These are phyloP conservation scores for Cololabis saira DNA, from an alignment of 2,113 vertebrate species.

Conservation along the genomic window DNA sequence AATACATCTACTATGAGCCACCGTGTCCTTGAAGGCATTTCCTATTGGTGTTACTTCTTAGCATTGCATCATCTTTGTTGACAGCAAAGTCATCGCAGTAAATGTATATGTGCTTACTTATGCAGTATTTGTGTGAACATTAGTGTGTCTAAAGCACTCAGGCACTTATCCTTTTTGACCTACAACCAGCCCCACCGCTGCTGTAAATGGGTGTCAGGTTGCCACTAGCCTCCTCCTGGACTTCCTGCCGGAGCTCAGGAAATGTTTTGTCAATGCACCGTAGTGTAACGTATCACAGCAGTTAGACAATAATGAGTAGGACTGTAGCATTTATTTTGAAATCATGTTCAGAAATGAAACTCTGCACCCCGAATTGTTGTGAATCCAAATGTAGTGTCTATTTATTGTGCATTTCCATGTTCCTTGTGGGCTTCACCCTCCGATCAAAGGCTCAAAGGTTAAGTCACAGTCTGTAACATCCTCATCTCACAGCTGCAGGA, in stretches of 20 bases:
- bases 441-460: conserved; percentile 3
- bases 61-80: conserved; percentile 59
- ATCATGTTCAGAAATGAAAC: too few relatives aligned
- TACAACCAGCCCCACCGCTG: conserved; percentile 27
- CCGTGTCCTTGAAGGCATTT: conserved; percentile 37
- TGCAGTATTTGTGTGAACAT: conserved; percentile 24
- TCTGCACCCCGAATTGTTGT: too few relatives aligned
- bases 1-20: conserved; percentile 43
- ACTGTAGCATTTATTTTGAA: too few relatives aligned
- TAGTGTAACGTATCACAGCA: neutral
- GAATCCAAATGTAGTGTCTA: too few relatives aligned
- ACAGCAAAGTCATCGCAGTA: conserved; percentile 20
- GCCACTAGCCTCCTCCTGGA: conserved; percentile 21
- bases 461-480: neutral
- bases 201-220: conserved; percentile 60
- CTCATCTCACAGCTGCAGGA: conserved; percentile 4
- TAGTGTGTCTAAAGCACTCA: conserved; percentile 53
- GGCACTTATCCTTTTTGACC: conserved; percentile 52
- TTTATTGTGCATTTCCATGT: neutral
- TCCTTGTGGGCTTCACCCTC: neutral
- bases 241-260: conserved; percentile 59
- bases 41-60: conserved; percentile 32
- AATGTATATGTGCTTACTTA: conserved; percentile 12
- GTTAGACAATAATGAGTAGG: neutral
- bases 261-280: conserved; percentile 11